Evolutionary conservation across 2,797 vertebrate species (phyloP).

Genomic region (Betta splendens): DNA sequence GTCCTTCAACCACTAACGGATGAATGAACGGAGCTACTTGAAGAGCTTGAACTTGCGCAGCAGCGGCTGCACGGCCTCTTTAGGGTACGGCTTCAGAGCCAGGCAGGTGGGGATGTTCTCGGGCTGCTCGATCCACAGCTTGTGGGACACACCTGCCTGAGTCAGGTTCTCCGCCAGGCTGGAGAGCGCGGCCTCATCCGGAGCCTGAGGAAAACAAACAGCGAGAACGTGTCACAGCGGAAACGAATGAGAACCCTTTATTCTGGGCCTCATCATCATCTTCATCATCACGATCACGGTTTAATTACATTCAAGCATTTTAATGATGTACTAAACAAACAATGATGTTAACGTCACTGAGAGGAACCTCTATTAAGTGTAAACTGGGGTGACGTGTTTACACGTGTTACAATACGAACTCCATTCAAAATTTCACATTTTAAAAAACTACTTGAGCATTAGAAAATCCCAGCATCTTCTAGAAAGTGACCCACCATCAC

Average conservation of each 20-base stretch:
- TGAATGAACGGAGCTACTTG: constrained; percentile 30
- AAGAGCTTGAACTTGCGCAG: constrained; percentile 90
- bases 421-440: neutral
- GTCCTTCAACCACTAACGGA: neutral
- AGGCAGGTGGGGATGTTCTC: constrained; percentile 90
- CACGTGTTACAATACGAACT: too few species aligned
- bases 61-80: constrained; percentile 85
- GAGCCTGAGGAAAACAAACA: constrained; percentile 75
- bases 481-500: rapidly evolving
- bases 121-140: constrained; percentile 91
- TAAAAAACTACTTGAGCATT: neutral
- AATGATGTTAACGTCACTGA: neutral
- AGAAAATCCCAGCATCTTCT: rapidly evolving
- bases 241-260: neutral
- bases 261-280: too few species aligned
- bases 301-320: too few species aligned
- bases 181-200: constrained; percentile 83
- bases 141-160: constrained; percentile 83
- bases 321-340: too few species aligned
- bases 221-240: neutral
- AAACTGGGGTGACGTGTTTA: too few species aligned
- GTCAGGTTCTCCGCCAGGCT: constrained; percentile 79
- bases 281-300: too few species aligned
- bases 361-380: too few species aligned
- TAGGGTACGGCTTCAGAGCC: constrained; percentile 89